These are phyloP conservation scores for Agapornis canus DNA, from an alignment of 2,797 vertebrate species.

Conservation along the genomic window DNA sequence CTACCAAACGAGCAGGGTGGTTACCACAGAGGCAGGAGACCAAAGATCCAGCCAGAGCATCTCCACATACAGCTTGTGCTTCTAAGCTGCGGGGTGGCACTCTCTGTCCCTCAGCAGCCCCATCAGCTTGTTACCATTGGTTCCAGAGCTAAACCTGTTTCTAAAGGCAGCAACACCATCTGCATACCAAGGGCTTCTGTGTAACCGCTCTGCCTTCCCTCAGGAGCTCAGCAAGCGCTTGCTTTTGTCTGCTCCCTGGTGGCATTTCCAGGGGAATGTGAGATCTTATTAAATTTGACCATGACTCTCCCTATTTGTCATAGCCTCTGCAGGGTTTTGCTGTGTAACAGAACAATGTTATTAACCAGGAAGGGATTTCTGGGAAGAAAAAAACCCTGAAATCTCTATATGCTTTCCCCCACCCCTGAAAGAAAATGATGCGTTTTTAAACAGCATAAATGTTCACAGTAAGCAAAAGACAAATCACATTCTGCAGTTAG, in stretches of 20 bases:
- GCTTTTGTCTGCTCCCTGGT: constrained; percentile 57
- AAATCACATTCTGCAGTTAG: neutral
- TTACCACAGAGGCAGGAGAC: neutral
- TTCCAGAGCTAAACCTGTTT: neutral
- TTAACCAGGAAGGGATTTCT: neutral
- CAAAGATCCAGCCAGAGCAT: neutral
- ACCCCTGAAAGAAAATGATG: neutral
- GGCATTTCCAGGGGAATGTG: constrained; percentile 56
- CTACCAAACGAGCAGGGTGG: neutral
- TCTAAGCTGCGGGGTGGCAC: neutral
- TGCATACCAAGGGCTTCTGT: constrained; percentile 48
- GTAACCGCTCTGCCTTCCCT: neutral
- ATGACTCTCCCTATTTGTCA: constrained; percentile 34
- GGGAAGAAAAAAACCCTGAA: rapidly evolving
- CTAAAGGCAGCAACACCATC: constrained; percentile 24
- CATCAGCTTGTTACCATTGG: neutral
- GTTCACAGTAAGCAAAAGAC: neutral
- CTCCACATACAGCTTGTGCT: neutral
- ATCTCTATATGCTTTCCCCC: neutral
- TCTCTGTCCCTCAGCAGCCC: neutral
- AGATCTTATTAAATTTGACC: constrained; percentile 52
- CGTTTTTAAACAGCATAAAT: neutral
- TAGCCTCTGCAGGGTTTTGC: constrained; percentile 22
- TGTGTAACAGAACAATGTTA: neutral
- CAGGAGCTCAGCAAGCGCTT: constrained; percentile 37